These are phyloP conservation scores for Heliopora coerulea DNA, from an alignment of 92 coral and sea anemone species.

Conservation along the genomic window DNA sequence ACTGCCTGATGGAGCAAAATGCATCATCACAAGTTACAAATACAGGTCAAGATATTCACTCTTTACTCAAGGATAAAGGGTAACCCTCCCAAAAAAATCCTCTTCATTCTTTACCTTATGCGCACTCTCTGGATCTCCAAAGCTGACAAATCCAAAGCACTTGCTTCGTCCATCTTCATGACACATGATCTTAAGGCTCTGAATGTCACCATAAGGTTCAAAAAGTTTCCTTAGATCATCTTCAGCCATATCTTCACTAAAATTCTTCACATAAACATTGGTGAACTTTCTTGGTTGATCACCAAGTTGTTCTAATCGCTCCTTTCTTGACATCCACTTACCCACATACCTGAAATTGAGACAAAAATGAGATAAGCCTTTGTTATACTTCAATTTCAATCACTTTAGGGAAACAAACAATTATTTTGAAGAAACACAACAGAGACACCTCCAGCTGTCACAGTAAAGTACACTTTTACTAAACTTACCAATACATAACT, in stretches of 20 bases:
- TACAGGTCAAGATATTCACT: no score
- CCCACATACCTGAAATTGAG: conserved; percentile 67
- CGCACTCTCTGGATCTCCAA: conserved; percentile 91
- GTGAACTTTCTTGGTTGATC: conserved; percentile 90
- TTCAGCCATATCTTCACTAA: conserved; percentile 84
- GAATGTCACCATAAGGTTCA: conserved; percentile 69
- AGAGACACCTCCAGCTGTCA: no score
- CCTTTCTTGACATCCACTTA: conserved; percentile 91
- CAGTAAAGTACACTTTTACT: no score
- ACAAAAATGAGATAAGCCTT: no score
- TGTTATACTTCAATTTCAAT: no score
- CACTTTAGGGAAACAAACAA: no score
- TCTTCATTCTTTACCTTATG: conserved; percentile 54
- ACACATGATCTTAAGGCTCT: conserved; percentile 71
- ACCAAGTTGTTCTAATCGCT: conserved; percentile 81
- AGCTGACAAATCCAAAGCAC: conserved; percentile 94
- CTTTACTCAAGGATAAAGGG: no score
- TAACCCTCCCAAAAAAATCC: no score
- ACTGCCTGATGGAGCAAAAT: conserved; percentile 85
- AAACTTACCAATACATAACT: no score
- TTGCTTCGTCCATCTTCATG: conserved; percentile 62
- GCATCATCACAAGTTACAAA: no score
- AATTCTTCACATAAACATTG: conserved; percentile 89
- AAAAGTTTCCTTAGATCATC: conserved; percentile 63
- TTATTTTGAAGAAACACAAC: no score